phyloP scores from a whole-genome alignment of 2,113 vertebrate genomes.

The Anser cygnoides region DNA sequence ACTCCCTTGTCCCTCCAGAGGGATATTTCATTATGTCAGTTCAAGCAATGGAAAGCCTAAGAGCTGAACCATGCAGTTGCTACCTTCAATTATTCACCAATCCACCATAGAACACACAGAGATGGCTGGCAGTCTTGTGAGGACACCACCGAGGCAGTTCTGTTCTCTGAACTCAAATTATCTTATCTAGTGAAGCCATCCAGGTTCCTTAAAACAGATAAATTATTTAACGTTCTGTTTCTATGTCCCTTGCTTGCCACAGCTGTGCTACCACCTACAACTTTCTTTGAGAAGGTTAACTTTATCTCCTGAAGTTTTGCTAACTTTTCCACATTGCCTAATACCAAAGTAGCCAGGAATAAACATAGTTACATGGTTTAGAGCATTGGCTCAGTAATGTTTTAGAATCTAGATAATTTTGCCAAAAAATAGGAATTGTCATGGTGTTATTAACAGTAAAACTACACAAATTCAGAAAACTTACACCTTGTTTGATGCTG shows the following conservation, averaged over 20 bases:
- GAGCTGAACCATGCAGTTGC: background rate
- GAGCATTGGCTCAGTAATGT: accelerated
- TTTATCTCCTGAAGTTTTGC: background rate
- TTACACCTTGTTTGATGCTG: background rate
- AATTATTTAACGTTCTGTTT: background rate
- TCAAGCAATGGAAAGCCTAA: background rate
- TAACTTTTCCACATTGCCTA: background rate
- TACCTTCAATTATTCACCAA: conserved; percentile 43
- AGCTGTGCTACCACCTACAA: background rate
- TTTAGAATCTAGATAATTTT: background rate
- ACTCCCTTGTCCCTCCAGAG: background rate
- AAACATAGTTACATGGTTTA: background rate
- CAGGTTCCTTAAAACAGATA: background rate
- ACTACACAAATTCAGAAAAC: background rate
- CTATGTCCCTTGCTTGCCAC: background rate
- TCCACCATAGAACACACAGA: accelerated
- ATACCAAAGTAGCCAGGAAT: background rate
- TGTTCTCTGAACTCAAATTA: background rate
- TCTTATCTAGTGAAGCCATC: background rate
- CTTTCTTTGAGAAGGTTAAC: background rate
- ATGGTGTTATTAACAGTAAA: background rate
- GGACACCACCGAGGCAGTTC: accelerated
- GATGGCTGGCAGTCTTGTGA: background rate
- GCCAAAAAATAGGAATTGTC: background rate
- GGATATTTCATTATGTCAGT: background rate